Conservation (phyloP, 1,140 invertebrate genomes). For the Drosophila carrolli region DNA sequence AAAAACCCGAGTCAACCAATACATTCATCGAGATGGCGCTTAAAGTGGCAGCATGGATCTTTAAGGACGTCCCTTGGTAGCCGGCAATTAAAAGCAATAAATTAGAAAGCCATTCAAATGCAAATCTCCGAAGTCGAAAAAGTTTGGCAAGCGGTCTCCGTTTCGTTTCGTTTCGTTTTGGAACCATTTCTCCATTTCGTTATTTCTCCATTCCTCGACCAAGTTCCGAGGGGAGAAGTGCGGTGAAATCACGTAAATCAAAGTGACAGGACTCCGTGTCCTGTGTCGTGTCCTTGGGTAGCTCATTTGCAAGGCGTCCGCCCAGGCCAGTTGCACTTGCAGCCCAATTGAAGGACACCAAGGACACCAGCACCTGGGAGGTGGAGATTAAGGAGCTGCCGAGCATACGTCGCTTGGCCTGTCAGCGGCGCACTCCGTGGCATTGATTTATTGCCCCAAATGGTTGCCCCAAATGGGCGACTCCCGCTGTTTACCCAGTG, state of each 20-base stretch:
- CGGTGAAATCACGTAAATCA: constrained; percentile 70
- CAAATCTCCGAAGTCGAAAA: constrained; percentile 59
- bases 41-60: constrained; percentile 37
- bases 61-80: constrained; percentile 41
- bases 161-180: not conserved
- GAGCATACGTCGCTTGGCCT: constrained; percentile 51
- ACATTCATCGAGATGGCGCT: constrained; percentile 24
- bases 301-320: constrained; percentile 28
- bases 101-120: constrained; percentile 73
- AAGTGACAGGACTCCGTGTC: constrained; percentile 57
- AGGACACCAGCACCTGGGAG: constrained; percentile 13
- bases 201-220: not conserved
- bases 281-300: constrained; percentile 25
- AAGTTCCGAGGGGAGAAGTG: not conserved
- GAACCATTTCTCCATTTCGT: too few species aligned
- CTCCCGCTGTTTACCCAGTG: constrained; percentile 36
- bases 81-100: constrained; percentile 70
- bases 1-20: constrained; percentile 6
- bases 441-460: constrained; percentile 63
- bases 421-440: constrained; percentile 53
- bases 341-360: constrained; percentile 25
- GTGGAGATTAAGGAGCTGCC: constrained; percentile 36
- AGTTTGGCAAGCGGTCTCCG: constrained; percentile 40
- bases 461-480: constrained; percentile 6
- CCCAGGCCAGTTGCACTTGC: constrained; percentile 27